phyloP scores from a whole-genome alignment of 2,113 vertebrate species.

The Megaceryle maxima region DNA sequence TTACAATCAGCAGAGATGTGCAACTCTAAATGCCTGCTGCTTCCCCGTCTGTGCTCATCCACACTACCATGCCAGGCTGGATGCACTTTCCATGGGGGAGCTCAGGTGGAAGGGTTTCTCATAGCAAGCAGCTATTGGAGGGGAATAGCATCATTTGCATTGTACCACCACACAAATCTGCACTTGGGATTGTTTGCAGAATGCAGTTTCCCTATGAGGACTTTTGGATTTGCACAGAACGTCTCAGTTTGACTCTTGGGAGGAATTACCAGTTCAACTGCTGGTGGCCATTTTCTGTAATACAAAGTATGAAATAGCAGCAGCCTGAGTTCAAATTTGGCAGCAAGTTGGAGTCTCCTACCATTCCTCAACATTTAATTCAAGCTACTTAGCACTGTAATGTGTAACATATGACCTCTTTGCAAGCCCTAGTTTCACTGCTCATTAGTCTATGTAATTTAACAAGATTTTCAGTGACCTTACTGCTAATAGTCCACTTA shows the following conservation, averaged over 20 bases:
- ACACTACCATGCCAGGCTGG: background rate
- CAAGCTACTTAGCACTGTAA: background rate
- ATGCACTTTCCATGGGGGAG: background rate
- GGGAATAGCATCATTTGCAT: background rate
- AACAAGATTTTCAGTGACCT: slow-evolving; percentile 12
- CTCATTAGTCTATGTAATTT: background rate
- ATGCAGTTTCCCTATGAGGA: background rate
- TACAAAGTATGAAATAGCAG: background rate
- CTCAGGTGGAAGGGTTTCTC: background rate
- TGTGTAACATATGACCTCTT: background rate
- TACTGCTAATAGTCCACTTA: background rate
- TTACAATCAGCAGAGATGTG: background rate
- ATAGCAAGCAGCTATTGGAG: fast-evolving
- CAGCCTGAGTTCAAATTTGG: background rate
- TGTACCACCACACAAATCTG: background rate
- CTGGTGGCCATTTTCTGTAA: background rate
- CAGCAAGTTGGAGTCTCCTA: background rate
- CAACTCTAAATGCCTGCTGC: background rate
- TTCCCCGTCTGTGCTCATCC: background rate
- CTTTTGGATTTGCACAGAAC: background rate
- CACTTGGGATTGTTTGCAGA: background rate
- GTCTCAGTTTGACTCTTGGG: background rate
- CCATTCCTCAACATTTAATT: background rate
- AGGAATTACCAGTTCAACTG: background rate
- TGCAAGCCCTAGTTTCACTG: background rate